A percentile compares a stretch with the other conserved stretches of the same genome.
These are phyloP conservation scores for Heliconius cydno DNA, from an alignment of 2,888 invertebrate species.

Conservation along the genomic window DNA sequence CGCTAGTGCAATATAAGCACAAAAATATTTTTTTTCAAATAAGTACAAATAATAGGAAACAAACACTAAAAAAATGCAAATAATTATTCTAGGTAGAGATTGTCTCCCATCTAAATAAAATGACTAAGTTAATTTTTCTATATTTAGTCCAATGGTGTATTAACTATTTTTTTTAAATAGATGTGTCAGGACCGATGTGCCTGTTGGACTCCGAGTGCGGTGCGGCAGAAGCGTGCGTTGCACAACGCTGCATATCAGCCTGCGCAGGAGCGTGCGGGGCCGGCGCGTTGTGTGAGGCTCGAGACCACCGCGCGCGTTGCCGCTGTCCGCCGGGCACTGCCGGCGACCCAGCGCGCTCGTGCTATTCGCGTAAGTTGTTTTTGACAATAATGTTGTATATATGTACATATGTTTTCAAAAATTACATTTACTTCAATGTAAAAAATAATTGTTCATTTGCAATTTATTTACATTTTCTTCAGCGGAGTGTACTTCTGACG, in stretches of 20 bases:
- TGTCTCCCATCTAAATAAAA: not conserved
- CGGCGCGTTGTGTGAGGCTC: constrained; percentile 90
- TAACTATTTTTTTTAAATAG: constrained; percentile 53
- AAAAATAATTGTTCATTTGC: not conserved
- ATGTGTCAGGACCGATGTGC: constrained; percentile 85
- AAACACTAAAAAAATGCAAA: not conserved
- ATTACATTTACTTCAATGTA: not conserved
- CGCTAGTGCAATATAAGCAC: not conserved
- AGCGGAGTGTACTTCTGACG: constrained; percentile 92
- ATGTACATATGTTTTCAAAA: not conserved
- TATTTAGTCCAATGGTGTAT: not conserved
- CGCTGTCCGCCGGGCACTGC: constrained; percentile 93
- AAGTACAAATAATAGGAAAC: not conserved
- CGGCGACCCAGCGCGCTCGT: constrained; percentile 93
- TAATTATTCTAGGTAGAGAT: not conserved
- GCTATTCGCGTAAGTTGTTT: constrained; percentile 91
- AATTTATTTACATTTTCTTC: constrained; percentile 53
- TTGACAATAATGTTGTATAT: not conserved
- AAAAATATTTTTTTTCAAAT: not conserved
- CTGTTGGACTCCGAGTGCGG: constrained; percentile 89
- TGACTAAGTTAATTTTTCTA: not conserved
- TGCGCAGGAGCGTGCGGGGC: constrained; percentile 92
- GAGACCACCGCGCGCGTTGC: constrained; percentile 91
- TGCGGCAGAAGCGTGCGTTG: constrained; percentile 90
- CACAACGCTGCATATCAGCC: constrained; percentile 91